Conservation (phyloP, 1,140 invertebrate genomes). For the Trissolcus basalis region DNA sequence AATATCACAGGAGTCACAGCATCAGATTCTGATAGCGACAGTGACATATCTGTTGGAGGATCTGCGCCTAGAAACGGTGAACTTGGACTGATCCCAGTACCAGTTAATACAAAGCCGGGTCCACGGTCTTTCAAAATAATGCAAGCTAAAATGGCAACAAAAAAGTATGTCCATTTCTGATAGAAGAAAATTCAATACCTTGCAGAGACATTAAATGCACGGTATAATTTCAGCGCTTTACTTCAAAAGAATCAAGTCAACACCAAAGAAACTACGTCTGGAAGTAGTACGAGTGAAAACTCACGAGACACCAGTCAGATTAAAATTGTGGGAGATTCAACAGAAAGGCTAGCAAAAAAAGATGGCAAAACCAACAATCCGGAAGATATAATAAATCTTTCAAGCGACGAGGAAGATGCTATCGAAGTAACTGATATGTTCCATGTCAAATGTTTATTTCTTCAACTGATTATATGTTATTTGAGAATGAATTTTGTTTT, state of each 20-base stretch:
- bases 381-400: slow-evolving; percentile 56
- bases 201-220: too few relatives aligned
- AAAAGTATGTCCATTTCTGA: too few relatives aligned
- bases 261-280: too few relatives aligned
- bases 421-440: slow-evolving; percentile 52
- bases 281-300: background rate
- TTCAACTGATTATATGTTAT: too few relatives aligned
- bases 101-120: slow-evolving; percentile 58
- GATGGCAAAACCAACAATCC: too few relatives aligned
- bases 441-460: too few relatives aligned
- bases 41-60: slow-evolving; percentile 68
- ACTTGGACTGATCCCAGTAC: background rate
- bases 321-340: background rate
- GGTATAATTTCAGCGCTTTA: too few relatives aligned
- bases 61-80: slow-evolving; percentile 28
- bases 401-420: slow-evolving; percentile 63
- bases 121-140: slow-evolving; percentile 67
- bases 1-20: background rate
- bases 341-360: background rate
- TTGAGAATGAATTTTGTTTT: background rate
- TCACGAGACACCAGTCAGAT: background rate
- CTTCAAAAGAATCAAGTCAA: too few relatives aligned
- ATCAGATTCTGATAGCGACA: slow-evolving; percentile 58
- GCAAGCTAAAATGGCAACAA: slow-evolving; percentile 32
- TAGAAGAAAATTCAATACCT: too few relatives aligned